These are phyloP conservation scores for Gadus macrocephalus DNA, from an alignment of 2,113 vertebrate genomes.

Conservation along the genomic window DNA sequence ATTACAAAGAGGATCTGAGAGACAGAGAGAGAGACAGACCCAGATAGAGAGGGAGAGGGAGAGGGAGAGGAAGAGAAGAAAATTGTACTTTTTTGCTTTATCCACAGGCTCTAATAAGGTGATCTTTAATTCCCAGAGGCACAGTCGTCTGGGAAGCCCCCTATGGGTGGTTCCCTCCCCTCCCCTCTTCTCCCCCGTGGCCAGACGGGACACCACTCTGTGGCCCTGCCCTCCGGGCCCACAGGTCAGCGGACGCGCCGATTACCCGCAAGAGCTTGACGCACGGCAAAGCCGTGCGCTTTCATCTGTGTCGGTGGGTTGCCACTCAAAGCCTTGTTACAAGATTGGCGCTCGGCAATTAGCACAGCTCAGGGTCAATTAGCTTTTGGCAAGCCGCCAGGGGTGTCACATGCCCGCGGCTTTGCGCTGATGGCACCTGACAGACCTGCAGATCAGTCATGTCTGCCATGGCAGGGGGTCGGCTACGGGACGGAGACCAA, in stretches of 20 bases:
- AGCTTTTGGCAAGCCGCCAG: slow-evolving; percentile 73
- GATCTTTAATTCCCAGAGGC: slow-evolving; percentile 8
- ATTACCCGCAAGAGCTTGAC: slow-evolving; percentile 78
- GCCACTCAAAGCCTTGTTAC: slow-evolving; percentile 81
- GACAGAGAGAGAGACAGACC: too few species aligned
- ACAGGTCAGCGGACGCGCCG: slow-evolving; percentile 74
- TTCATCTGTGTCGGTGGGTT: slow-evolving; percentile 81
- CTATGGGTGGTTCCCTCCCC: slow-evolving; percentile 11
- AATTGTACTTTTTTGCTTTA: neutral
- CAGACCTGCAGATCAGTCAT: slow-evolving; percentile 67
- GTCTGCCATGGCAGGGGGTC: slow-evolving; percentile 44
- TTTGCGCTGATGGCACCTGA: slow-evolving; percentile 76
- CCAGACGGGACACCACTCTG: slow-evolving; percentile 36
- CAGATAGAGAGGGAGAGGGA: neutral
- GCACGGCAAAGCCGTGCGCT: slow-evolving; percentile 75
- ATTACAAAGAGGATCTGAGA: neutral
- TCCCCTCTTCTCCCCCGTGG: slow-evolving; percentile 20
- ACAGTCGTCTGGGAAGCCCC: slow-evolving; percentile 18
- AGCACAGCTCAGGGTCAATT: slow-evolving; percentile 79
- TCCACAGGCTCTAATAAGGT: slow-evolving; percentile 5
- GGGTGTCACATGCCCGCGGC: slow-evolving; percentile 75
- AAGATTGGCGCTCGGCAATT: slow-evolving; percentile 81
- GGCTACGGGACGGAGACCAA: slow-evolving; percentile 20
- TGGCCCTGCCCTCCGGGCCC: slow-evolving; percentile 63
- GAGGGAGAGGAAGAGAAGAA: neutral